Percentiles rank a stretch among this genome's conserved stretches.
phyloP scores from a whole-genome alignment of 2,888 invertebrate species.

The Dryococelus australis region DNA sequence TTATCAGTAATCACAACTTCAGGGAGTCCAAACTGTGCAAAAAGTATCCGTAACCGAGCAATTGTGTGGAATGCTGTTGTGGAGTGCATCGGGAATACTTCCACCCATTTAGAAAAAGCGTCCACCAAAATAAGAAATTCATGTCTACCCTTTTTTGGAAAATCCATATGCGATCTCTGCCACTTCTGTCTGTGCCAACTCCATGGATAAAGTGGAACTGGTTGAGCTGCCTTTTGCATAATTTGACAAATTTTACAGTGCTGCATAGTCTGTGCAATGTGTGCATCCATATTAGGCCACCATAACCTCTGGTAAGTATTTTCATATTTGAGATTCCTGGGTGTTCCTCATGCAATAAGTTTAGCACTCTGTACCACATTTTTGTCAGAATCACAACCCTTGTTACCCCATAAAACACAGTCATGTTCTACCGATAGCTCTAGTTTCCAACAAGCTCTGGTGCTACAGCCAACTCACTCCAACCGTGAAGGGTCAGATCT shows the following conservation, averaged over 20 bases:
- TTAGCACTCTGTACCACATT: neutral
- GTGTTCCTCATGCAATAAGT: neutral
- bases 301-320: too few relatives aligned
- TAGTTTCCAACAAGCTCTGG: neutral
- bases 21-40: too few relatives aligned
- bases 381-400: neutral
- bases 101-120: neutral
- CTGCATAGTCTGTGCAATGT: too few relatives aligned
- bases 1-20: too few relatives aligned
- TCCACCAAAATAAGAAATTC: neutral
- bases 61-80: too few relatives aligned
- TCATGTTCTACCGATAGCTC: neutral
- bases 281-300: too few relatives aligned
- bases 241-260: neutral
- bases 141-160: neutral
- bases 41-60: too few relatives aligned
- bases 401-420: neutral
- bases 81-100: too few relatives aligned
- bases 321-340: neutral
- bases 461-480: neutral
- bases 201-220: neutral
- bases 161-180: neutral
- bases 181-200: neutral
- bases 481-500: neutral
- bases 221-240: neutral